Evolutionary conservation across 2,113 vertebrate genomes (phyloP), one percentile per base, ranked within the genome.

Genomic region (Thamnaconus septentrionalis): DNA sequence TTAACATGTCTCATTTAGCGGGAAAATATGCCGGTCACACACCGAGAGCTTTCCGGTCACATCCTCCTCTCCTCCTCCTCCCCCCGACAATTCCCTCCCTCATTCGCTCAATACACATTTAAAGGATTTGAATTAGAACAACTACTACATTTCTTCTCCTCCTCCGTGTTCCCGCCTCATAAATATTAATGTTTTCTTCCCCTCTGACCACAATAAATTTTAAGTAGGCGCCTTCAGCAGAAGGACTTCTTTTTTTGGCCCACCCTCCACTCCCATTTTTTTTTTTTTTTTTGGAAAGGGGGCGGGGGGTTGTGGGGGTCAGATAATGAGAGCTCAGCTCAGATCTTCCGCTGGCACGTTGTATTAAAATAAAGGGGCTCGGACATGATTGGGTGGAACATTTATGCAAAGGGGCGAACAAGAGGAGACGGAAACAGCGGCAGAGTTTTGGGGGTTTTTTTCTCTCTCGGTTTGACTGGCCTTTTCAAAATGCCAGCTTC

Each of bases 1-100:
- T 89, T 85, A 88, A 81, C 84, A 83, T 73, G 84, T 88, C 88
- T 88, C 85, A 90, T 89, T 90, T 88, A 83, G 56, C 71, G 45
- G 67, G 72, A 63, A 85, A 82, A 85, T 88, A 83, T 89, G 82
- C 89, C 84, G 83, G 85, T 90, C 88, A 86, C 84, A 88, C 75
- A 79, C 57, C 42, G 44, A 64, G 64, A 85, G 62, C 73, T 76
- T 82, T 76, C 79, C 83, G 80, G 82, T 80, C 87, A 85, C 71
- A 86, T 88, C 72, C 71, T 76, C 61, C 82, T 80, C 74, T 66
- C n/a, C n/a, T 31, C 18, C 18, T 2, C 18, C 18, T 2, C 18
- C 18, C 18, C 18, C 18, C 18, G 18, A 31, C 18, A 31, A 31
- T 31, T 31, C 18, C 18, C 18, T 31, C 18, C 18, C 18, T 31